These are phyloP conservation scores for Poeciliopsis prolifica DNA, from an alignment of 2,113 vertebrate species.

Conservation along the genomic window DNA sequence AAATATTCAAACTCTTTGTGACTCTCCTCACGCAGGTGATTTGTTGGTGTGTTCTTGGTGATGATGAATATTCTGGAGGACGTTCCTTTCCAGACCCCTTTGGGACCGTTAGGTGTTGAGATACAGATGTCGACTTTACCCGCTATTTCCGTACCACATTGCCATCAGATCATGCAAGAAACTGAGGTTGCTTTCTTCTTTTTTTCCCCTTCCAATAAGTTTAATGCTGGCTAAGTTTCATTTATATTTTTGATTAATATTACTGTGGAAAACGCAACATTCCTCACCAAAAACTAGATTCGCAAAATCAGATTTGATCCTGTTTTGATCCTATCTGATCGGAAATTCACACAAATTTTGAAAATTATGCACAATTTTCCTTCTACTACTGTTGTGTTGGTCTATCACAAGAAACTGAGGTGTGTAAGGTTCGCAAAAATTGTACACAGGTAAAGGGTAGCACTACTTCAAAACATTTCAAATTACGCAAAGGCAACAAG, in stretches of 20 bases:
- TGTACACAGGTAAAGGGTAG: too few relatives aligned
- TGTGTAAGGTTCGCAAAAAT: too few relatives aligned
- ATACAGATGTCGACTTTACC: conserved; percentile 50
- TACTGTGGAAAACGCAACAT: not conserved
- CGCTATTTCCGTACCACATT: conserved; percentile 77
- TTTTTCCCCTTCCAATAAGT: not conserved
- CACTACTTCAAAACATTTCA: too few relatives aligned
- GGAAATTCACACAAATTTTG: too few relatives aligned
- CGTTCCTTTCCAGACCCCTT: conserved; percentile 83
- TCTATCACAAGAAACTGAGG: too few relatives aligned
- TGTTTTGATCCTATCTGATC: too few relatives aligned
- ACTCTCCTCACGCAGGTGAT: conserved; percentile 17
- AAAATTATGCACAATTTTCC: too few relatives aligned
- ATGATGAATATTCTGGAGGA: conserved; percentile 91
- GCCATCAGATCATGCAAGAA: conserved; percentile 78
- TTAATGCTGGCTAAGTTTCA: not conserved
- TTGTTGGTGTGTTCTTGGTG: conserved; percentile 1
- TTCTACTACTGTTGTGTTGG: too few relatives aligned
- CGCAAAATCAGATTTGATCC: too few relatives aligned
- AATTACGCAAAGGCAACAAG: too few relatives aligned
- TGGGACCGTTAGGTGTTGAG: conserved; percentile 59
- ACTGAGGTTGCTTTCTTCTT: conserved; percentile 81
- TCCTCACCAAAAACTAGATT: not conserved
- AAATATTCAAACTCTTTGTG: not conserved
- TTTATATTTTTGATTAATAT: too few relatives aligned